Base-by-base conservation (phyloP, 2,113 vertebrate species). In the Scartelaos histophorus region DNA sequence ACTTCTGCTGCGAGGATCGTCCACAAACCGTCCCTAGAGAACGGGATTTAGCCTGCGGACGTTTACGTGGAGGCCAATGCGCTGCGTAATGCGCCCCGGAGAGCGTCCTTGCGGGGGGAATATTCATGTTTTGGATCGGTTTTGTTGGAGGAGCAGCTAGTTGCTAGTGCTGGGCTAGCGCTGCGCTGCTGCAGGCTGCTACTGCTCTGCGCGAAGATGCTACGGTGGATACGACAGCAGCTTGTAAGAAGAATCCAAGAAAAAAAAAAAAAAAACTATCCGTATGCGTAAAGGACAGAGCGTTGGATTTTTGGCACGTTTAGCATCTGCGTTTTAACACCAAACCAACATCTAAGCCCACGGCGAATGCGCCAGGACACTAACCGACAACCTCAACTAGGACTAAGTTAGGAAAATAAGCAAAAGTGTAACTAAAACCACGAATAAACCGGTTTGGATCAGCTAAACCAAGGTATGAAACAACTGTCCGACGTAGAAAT, bases 161-260 rank as follows among this genome's bases (percentile, higher is more conserved):
- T 85, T 82, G 91, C 91, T 92, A 91, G 89, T 87, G 69, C 35
- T 12, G 78, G 56, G 90, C 90, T 90, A 93, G 88, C 88, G 75
- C 87, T 66, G 81, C 61, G 84, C 83, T 73, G 84, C 83, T 73
- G 87, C n/a, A n/a, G n/a, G 81, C 84, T 78, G 82, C 85, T 79
- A 74, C 81, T 85, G 72, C 76, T 74, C 57, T 58, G 73, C 22
- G 22, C 64, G 58, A 94, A 94, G 92, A 97, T 98, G 95, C 93
- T 95, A 84, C 96, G 96, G 84, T 98, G 97, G 97, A 93, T 97
- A 85, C 95, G 96, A 82, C 95, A 97, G 91, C 97, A 98, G 95
- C 94, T 98, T 97, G 97, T 98, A 94, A 85, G 76, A 91, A 75
- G 90, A 0, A n/a, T 7, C 7, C 7, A 19, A 6, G 7, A 6